Evolutionary conservation across 2,888 invertebrate genomes (phyloP).

Genomic region (Mythimna vitellina): DNA sequence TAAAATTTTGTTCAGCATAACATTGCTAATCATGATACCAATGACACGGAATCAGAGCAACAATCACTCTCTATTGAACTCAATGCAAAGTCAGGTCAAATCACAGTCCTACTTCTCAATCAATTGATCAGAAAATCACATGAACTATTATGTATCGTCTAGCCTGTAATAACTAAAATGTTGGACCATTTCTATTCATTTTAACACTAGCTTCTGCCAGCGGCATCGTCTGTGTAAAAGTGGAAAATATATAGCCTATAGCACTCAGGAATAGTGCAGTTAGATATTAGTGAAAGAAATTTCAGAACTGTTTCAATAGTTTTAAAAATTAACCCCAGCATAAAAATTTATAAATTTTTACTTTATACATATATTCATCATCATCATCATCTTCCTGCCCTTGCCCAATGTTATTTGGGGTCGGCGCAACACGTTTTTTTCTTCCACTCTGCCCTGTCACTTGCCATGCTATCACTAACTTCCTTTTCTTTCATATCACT

Average conservation of each 20-base stretch:
- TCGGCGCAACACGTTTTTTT: too few relatives aligned
- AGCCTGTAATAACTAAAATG: conserved; percentile 13
- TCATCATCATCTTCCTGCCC: too few relatives aligned
- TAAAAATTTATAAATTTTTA: background rate
- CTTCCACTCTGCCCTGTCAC: too few relatives aligned
- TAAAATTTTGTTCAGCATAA: background rate
- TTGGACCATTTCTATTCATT: background rate
- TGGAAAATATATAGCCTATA: background rate
- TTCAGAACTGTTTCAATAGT: background rate
- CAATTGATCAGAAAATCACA: conserved; percentile 37
- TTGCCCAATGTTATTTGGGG: too few relatives aligned
- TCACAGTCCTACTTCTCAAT: conserved; percentile 27
- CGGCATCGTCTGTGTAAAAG: background rate
- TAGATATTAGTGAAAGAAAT: background rate
- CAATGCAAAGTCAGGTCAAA: conserved; percentile 34
- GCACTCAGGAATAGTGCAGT: background rate
- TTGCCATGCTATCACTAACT: too few relatives aligned
- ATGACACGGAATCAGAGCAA: conserved; percentile 3
- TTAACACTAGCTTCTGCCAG: background rate
- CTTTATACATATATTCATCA: too few relatives aligned
- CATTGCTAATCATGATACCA: background rate
- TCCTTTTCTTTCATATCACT: too few relatives aligned
- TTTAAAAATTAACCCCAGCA: background rate
- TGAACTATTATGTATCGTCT: conserved; percentile 17
- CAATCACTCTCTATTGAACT: conserved; percentile 27